Evolutionary conservation across 1,140 invertebrate species (phyloP).

Genomic region (Drosophila fuyamai): DNA sequence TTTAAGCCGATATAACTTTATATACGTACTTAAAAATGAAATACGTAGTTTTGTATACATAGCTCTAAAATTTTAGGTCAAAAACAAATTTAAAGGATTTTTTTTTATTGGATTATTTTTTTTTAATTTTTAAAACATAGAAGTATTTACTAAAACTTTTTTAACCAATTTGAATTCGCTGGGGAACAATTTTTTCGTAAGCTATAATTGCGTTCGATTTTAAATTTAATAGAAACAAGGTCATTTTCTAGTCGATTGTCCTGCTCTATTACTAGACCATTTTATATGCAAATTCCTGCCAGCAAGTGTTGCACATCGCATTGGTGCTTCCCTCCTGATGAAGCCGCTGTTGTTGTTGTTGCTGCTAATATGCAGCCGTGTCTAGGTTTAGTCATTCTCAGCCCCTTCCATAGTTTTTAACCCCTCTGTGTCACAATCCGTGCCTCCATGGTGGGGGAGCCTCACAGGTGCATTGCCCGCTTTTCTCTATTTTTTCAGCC

Average conservation of each 20-base stretch:
- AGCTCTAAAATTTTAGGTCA: too few relatives aligned
- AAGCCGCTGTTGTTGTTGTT: slow-evolving; percentile 9
- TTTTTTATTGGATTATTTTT: too few relatives aligned
- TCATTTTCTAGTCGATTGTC: neutral
- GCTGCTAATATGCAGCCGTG: slow-evolving; percentile 46
- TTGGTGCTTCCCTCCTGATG: slow-evolving; percentile 10
- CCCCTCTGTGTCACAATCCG: slow-evolving; percentile 7
- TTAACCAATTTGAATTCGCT: too few relatives aligned
- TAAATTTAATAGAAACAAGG: neutral
- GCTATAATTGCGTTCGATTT: too few relatives aligned
- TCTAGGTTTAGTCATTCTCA: slow-evolving; percentile 26
- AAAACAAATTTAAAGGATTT: too few relatives aligned
- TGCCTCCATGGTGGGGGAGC: slow-evolving; percentile 5
- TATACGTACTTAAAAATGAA: too few relatives aligned
- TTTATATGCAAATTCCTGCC: slow-evolving; percentile 28
- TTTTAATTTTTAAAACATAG: too few relatives aligned
- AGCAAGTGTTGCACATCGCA: slow-evolving; percentile 44
- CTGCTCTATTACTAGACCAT: neutral
- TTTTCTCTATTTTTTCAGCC: slow-evolving; percentile 12
- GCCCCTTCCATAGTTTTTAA: neutral
- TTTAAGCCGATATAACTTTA: too few relatives aligned
- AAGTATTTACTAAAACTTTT: too few relatives aligned
- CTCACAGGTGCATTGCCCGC: slow-evolving; percentile 56
- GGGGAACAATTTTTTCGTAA: too few relatives aligned
- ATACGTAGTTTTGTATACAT: too few relatives aligned